Evolutionary conservation across 2,113 vertebrate genomes (phyloP), one percentile per base, ranked within the genome.

Genomic region (Heptranchias perlo): DNA sequence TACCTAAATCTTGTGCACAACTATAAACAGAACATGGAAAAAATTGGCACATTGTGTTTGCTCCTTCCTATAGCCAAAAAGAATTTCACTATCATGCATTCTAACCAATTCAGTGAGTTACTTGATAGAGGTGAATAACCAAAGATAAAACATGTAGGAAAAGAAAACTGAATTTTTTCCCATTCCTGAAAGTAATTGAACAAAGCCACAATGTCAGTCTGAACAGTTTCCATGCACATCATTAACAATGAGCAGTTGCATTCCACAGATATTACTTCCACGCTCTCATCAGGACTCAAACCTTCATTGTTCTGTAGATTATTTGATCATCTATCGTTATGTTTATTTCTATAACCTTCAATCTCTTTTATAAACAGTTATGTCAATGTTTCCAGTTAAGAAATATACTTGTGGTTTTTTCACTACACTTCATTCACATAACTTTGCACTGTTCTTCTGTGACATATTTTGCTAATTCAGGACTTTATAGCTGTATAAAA

Each of bases 271-370:
- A 47, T 3, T 7, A 65, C 18, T 11, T 94, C n/a, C 44, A 7
- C 65, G 18, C 21, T 39, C 64, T 64, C 62, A 67, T 47, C 93
- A 67, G 8, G 44, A 35, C 39, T 67, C 44, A 94, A 28, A 28
- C 31, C 58, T n/a, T 39, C 61, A 67, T 44, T 94, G 61, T 67
- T 94, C 35, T 69, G 93, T 16, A 94, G 25, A 61, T 44, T 67
- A 67, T 47, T 94, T 94, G 93, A 94, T 67, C 39, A 94, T 67
- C 62, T 65, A 44, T 65, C 64, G 49, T 67, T 67, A 28, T 87
- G 25, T 23, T 47, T 28, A 44, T 61, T 64, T 21, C 18, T 39
- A 62, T 44, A 44, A 44, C 58, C 28, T 58, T 91, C 58, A 18
- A 64, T 64, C 91, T 23, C 8, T 65, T 64, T 39, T 35, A 64